phyloP scores from a whole-genome alignment of 2,797 vertebrate genomes.

The Bradypodion pumilum region DNA sequence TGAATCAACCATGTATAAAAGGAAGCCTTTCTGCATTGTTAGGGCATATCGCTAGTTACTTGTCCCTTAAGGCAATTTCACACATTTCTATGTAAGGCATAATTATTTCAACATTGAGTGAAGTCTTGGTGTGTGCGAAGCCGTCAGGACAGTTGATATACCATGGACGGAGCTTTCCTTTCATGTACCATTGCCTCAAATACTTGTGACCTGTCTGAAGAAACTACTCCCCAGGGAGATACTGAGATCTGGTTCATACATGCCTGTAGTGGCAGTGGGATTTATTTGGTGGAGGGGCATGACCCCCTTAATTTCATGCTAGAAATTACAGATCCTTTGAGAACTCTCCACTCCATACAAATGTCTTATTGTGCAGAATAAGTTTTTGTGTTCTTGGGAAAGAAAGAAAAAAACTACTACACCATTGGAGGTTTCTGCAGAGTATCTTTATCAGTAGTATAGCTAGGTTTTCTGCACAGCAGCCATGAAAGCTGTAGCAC shows the following conservation, averaged over 20 bases:
- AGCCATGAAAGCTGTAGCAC: too few species aligned
- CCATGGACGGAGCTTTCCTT: neutral
- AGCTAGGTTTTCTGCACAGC: too few species aligned
- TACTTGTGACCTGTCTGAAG: neutral
- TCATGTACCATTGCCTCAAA: neutral
- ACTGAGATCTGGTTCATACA: neutral
- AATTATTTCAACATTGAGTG: neutral
- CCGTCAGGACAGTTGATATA: neutral
- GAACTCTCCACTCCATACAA: neutral
- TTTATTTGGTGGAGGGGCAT: neutral
- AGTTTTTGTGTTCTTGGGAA: neutral
- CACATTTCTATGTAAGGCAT: neutral
- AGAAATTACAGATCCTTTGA: neutral
- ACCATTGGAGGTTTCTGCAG: neutral
- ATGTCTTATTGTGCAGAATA: neutral
- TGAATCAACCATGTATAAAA: slow-evolving; percentile 40
- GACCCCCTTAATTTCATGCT: neutral
- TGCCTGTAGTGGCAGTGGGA: neutral
- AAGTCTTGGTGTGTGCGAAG: neutral
- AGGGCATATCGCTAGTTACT: neutral
- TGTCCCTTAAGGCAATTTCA: neutral
- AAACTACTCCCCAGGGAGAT: neutral
- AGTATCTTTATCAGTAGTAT: neutral
- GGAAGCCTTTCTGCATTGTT: slow-evolving; percentile 50
- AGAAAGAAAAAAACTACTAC: neutral